These are phyloP conservation scores for Synanthedon formicaeformis DNA, from an alignment of 2,888 invertebrate species.

Conservation along the genomic window DNA sequence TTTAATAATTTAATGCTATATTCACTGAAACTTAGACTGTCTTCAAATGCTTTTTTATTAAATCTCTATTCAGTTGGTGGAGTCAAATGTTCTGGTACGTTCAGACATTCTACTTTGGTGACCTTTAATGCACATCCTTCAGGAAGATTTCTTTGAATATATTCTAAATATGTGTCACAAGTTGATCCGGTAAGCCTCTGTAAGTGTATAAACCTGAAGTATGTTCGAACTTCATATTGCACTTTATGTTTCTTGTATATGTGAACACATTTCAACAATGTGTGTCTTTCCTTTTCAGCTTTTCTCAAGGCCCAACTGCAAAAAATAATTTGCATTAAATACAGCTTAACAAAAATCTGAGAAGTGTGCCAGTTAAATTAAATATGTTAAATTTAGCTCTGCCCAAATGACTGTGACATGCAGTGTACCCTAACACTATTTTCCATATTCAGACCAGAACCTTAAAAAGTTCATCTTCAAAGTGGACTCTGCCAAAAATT, in stretches of 20 bases:
- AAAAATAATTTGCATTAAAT: slow-evolving; percentile 12
- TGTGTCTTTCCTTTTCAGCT: slow-evolving; percentile 80
- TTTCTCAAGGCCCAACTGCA: slow-evolving; percentile 80
- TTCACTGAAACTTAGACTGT: too few species aligned
- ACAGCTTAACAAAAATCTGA: background rate
- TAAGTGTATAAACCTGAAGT: slow-evolving; percentile 86
- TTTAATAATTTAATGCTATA: too few species aligned
- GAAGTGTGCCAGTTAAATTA: background rate
- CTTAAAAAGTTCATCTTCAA: too few species aligned
- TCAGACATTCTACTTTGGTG: slow-evolving; percentile 77
- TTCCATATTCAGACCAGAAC: too few species aligned
- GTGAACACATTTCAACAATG: slow-evolving; percentile 88
- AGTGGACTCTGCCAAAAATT: too few species aligned
- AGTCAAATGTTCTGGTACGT: slow-evolving; percentile 61
- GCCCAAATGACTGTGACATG: too few species aligned
- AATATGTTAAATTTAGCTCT: background rate
- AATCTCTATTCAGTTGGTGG: background rate
- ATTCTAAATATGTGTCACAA: slow-evolving; percentile 94
- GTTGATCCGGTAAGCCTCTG: slow-evolving; percentile 93
- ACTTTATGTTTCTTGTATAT: slow-evolving; percentile 93
- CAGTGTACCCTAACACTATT: too few species aligned
- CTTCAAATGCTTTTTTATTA: background rate
- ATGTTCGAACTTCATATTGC: slow-evolving; percentile 95
- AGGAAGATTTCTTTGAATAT: slow-evolving; percentile 95
- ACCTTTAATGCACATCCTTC: slow-evolving; percentile 96